These are phyloP conservation scores for Argyresthia goedartella DNA, from an alignment of 2,888 invertebrate species.

Conservation along the genomic window DNA sequence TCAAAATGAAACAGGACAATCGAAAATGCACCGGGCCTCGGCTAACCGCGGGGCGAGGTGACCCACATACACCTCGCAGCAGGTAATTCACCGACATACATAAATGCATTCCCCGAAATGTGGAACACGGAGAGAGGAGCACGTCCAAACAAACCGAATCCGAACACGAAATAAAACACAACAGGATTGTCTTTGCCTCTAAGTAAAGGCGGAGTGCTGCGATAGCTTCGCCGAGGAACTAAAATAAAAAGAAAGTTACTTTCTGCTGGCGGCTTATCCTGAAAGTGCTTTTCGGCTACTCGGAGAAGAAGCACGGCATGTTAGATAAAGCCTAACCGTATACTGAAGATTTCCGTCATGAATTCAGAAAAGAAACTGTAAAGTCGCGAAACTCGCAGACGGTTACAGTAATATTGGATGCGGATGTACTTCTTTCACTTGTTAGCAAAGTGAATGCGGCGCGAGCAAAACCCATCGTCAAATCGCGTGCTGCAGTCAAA, in stretches of 20 bases:
- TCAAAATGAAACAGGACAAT: slow-evolving; percentile 28
- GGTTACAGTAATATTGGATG: no score
- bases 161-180: not conserved
- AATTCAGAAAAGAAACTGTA: no score
- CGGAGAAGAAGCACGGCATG: no score
- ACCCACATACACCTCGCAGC: not conserved
- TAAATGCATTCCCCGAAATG: not conserved
- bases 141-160: no score
- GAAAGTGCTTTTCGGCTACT: not conserved
- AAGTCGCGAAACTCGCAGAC: no score
- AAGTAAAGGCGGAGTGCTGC: not conserved
- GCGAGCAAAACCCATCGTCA: slow-evolving; percentile 1
- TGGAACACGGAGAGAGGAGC: not conserved
- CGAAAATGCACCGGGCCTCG: slow-evolving; percentile 23
- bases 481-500: slow-evolving; percentile 17
- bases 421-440: not conserved
- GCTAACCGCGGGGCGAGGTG: slow-evolving; percentile 14
- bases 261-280: not conserved
- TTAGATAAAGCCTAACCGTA: no score
- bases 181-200: not conserved
- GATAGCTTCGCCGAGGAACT: not conserved
- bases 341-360: no score
- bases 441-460: not conserved
- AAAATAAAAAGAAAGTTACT: not conserved
- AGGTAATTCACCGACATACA: not conserved